phyloP scores from a whole-genome alignment of 1,140 invertebrate species.

The Brevipalpus yothersi region DNA sequence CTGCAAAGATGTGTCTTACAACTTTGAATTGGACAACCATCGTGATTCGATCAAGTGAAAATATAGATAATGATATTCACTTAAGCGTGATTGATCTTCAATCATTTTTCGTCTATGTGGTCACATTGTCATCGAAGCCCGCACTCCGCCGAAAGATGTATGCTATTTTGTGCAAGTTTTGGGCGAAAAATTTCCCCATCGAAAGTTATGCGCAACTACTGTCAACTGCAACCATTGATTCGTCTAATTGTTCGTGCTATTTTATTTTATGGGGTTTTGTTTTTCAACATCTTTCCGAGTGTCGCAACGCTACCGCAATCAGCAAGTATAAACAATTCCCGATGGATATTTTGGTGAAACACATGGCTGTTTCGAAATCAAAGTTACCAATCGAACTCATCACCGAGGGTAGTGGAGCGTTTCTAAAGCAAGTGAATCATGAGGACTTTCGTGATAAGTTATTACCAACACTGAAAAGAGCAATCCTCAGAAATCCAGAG shows the following conservation, averaged over 20 bases:
- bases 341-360: neutral
- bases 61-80: neutral
- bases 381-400: neutral
- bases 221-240: neutral
- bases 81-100: neutral
- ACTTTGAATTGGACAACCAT: neutral
- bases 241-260: neutral
- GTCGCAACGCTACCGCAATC: neutral
- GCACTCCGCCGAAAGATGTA: neutral
- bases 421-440: conserved; percentile 35
- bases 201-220: neutral
- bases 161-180: neutral
- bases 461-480: conserved; percentile 61
- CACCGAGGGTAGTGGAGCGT: neutral
- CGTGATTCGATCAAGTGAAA: neutral
- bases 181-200: neutral
- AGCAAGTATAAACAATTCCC: neutral
- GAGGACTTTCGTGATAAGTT: conserved; percentile 47
- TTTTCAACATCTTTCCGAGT: neutral
- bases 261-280: neutral
- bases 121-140: neutral
- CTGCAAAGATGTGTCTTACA: neutral
- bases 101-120: neutral
- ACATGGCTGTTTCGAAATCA: neutral
- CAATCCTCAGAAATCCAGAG: conserved; percentile 80